Conservation (phyloP, 2,797 vertebrate genomes). For the Cyclopterus lumpus region DNA sequence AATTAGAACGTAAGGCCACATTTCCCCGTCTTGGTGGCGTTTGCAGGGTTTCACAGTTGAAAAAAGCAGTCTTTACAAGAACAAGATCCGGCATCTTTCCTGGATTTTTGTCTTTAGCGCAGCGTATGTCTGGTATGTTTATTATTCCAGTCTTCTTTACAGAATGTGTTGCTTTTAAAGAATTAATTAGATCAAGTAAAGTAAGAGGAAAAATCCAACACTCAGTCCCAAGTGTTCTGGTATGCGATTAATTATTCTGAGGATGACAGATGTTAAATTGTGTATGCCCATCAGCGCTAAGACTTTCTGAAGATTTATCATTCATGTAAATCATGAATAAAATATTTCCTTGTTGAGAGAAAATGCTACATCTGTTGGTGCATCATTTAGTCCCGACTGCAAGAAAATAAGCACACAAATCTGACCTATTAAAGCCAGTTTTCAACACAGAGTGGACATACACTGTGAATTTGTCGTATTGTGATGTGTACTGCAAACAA, state of each 20-base stretch:
- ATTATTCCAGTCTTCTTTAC: conserved; percentile 54
- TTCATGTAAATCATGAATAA: conserved; percentile 89
- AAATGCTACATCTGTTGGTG: conserved; percentile 85
- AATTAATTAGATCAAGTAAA: conserved; percentile 80
- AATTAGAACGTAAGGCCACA: conserved; percentile 70
- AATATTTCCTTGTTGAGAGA: conserved; percentile 86
- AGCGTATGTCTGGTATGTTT: conserved; percentile 49
- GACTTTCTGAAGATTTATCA: conserved; percentile 87
- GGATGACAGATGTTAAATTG: conserved; percentile 87
- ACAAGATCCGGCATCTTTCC: conserved; percentile 12
- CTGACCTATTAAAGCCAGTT: conserved; percentile 62
- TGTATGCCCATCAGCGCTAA: conserved; percentile 86
- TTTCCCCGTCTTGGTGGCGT: conserved; percentile 42
- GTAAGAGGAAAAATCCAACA: conserved; percentile 75
- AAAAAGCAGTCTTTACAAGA: conserved; percentile 32
- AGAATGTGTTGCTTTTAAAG: conserved; percentile 76
- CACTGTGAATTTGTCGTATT: not conserved
- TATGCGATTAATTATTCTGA: conserved; percentile 84
- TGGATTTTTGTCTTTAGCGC: conserved; percentile 4
- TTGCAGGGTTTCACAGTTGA: conserved; percentile 34
- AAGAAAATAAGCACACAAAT: conserved; percentile 70
- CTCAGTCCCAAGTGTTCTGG: conserved; percentile 76
- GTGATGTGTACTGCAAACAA: conserved; percentile 11
- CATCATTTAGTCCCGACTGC: conserved; percentile 72
- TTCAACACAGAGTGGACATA: conserved; percentile 40